Evolutionary conservation across 2,888 invertebrate species (phyloP).

Genomic region (Seira musarum): DNA sequence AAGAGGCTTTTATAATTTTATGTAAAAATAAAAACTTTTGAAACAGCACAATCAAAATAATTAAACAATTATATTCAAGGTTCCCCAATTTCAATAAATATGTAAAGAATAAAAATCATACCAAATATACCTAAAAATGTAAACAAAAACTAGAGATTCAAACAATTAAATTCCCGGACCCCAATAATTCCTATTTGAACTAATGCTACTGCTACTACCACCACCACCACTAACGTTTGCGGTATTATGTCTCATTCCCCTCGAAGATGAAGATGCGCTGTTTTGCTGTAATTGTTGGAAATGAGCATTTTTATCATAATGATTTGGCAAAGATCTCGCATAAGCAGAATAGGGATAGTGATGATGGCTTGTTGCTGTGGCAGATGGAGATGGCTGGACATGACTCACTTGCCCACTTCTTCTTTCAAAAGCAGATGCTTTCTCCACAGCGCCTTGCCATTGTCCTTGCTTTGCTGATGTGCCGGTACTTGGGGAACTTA

Average conservation of each 20-base stretch:
- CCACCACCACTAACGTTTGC: neutral
- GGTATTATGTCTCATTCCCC: conserved; percentile 25
- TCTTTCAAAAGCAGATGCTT: conserved; percentile 34
- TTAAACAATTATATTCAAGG: too few relatives aligned
- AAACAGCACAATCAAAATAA: too few relatives aligned
- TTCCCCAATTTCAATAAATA: too few relatives aligned
- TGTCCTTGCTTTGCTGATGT: neutral
- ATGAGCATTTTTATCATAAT: conserved; percentile 52
- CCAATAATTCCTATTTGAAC: conserved; percentile 48
- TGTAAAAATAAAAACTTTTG: too few relatives aligned
- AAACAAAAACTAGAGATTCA: too few relatives aligned
- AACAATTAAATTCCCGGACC: conserved; percentile 50
- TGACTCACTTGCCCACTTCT: too few relatives aligned
- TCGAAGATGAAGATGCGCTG: neutral
- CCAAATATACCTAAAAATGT: too few relatives aligned
- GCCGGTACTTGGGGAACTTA: neutral
- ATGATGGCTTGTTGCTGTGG: neutral
- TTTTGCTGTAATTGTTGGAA: conserved; percentile 30
- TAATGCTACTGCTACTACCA: conserved; percentile 27
- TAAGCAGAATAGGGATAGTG: conserved; percentile 17
- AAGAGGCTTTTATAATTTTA: too few relatives aligned
- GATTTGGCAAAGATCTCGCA: conserved; percentile 42
- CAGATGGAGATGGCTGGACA: too few relatives aligned
- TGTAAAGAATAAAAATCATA: too few relatives aligned
- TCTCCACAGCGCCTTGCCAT: conserved; percentile 48